phyloP scores from a whole-genome alignment of 2,888 invertebrate species.

The Masnerella sp. region DNA sequence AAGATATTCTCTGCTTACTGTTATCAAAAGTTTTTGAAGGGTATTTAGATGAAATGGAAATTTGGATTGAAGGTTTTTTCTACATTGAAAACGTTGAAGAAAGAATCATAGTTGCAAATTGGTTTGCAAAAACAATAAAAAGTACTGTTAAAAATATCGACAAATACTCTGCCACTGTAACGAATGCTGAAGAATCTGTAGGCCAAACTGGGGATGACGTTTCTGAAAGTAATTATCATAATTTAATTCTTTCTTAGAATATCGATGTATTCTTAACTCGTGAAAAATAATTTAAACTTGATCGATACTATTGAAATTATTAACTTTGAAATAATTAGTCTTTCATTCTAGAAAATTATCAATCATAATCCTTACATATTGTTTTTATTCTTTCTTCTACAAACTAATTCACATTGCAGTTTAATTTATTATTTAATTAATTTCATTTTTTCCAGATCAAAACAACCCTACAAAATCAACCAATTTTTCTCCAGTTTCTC shows the following conservation, averaged over 20 bases:
- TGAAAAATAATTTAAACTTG: no score
- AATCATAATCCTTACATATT: no score
- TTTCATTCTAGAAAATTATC: no score
- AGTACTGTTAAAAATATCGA: slow-evolving; percentile 60
- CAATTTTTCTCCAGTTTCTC: slow-evolving; percentile 65
- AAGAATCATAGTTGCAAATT: slow-evolving; percentile 65
- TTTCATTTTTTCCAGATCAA: neutral
- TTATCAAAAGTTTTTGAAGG: slow-evolving; percentile 83
- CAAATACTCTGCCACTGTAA: slow-evolving; percentile 67
- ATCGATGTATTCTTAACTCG: no score
- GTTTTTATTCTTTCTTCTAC: no score
- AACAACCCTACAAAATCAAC: slow-evolving; percentile 23
- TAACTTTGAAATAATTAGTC: no score
- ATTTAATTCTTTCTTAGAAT: slow-evolving; percentile 10
- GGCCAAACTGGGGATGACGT: slow-evolving; percentile 65
- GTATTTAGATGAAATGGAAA: slow-evolving; percentile 82
- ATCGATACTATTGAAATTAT: no score
- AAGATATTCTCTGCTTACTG: slow-evolving; percentile 80
- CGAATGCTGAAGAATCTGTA: slow-evolving; percentile 64
- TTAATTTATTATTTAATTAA: neutral
- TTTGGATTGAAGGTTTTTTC: slow-evolving; percentile 81
- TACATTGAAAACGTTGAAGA: slow-evolving; percentile 65
- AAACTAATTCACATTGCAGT: neutral
- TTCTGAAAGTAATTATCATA: slow-evolving; percentile 55
- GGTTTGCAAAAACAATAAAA: slow-evolving; percentile 67